These are phyloP conservation scores for Lemur catta DNA, from an alignment of 2,797 vertebrate species.

Conservation along the genomic window DNA sequence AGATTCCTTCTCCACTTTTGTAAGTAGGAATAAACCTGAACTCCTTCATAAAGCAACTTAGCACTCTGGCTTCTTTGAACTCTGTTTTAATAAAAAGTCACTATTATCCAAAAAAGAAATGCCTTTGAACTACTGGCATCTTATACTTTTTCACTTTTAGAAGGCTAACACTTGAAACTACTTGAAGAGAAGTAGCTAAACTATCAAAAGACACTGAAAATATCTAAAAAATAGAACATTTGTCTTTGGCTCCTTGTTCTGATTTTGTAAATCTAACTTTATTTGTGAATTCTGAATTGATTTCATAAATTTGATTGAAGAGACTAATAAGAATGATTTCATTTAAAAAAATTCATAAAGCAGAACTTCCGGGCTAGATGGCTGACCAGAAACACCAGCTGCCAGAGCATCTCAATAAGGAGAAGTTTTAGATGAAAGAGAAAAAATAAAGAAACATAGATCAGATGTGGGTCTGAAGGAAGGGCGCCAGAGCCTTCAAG, in stretches of 20 bases:
- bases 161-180: background rate
- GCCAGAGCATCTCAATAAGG: too few relatives aligned
- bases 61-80: background rate
- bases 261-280: background rate
- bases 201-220: background rate
- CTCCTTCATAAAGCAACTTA: background rate
- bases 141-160: background rate
- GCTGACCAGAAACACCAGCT: too few relatives aligned
- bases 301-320: background rate
- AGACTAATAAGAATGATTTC: conserved; percentile 2
- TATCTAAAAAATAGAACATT: conserved; percentile 17
- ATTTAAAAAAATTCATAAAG: background rate
- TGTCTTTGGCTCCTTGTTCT: background rate
- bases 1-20: background rate
- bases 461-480: too few relatives aligned
- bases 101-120: background rate
- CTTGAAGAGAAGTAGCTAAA: background rate
- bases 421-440: too few relatives aligned
- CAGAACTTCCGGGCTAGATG: too few relatives aligned
- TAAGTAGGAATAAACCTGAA: background rate
- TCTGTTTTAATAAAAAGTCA: background rate
- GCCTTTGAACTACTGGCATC: background rate
- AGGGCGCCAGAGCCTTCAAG: too few relatives aligned
- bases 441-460: too few relatives aligned
- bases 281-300: background rate